Evolutionary conservation across 2,888 invertebrate species (phyloP).

Genomic region (Myathropa florea): DNA sequence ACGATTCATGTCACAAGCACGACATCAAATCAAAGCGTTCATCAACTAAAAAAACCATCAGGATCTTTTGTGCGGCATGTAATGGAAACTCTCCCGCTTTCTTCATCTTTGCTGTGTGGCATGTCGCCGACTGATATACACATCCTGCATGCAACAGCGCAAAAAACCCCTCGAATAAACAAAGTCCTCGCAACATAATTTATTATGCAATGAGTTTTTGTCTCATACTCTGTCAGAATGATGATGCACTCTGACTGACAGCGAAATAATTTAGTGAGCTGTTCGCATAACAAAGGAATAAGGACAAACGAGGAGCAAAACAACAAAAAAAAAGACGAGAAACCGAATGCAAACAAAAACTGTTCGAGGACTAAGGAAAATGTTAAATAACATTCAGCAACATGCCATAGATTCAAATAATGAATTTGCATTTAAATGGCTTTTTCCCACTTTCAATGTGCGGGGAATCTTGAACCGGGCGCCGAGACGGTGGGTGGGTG

Average conservation of each 20-base stretch:
- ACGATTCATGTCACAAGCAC: constrained; percentile 54
- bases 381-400: constrained; percentile 65
- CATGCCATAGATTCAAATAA: constrained; percentile 68
- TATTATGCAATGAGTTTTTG: constrained; percentile 67
- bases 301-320: constrained; percentile 5
- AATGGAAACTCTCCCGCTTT: constrained; percentile 42
- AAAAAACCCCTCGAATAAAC: constrained; percentile 22
- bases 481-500: neutral
- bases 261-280: constrained; percentile 64
- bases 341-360: neutral
- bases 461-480: constrained; percentile 24
- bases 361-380: constrained; percentile 47
- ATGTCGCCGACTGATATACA: constrained; percentile 33
- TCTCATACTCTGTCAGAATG: constrained; percentile 44
- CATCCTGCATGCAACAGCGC: constrained; percentile 43
- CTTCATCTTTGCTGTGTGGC: constrained; percentile 33
- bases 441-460: constrained; percentile 49
- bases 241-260: constrained; percentile 69
- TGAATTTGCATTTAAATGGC: constrained; percentile 70
- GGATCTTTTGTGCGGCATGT: constrained; percentile 41
- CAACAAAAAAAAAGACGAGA: neutral
- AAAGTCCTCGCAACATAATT: constrained; percentile 56
- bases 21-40: constrained; percentile 56
- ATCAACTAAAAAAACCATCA: constrained; percentile 45
- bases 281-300: constrained; percentile 47